phyloP scores from a whole-genome alignment of 2,113 vertebrate genomes.

The Anarrhichthys ocellatus region DNA sequence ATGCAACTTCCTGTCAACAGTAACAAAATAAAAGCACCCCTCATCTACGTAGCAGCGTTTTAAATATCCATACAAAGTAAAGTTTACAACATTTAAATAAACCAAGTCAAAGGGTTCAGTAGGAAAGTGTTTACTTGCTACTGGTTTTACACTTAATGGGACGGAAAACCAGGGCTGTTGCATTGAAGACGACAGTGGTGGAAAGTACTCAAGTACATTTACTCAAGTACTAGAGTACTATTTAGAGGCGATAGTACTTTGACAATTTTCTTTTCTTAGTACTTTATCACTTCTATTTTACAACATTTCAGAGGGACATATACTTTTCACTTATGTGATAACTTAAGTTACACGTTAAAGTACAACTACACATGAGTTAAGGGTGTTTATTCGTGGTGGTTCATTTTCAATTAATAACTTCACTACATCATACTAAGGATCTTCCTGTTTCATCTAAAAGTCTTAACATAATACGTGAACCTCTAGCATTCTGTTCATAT shows the following conservation, averaged over 20 bases:
- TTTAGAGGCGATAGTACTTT: background rate
- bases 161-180: background rate
- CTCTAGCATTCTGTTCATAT: background rate
- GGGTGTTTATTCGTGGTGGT: too few species aligned
- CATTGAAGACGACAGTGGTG: background rate
- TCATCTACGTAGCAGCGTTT: too few species aligned
- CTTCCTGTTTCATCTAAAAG: background rate
- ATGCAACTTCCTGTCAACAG: background rate
- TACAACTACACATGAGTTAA: too few species aligned
- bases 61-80: background rate
- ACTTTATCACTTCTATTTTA: background rate
- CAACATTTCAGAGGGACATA: background rate
- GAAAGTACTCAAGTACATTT: background rate
- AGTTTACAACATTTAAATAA: background rate
- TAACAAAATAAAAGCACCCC: slow-evolving; percentile 55
- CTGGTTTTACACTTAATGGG: background rate
- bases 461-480: background rate
- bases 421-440: background rate
- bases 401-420: background rate
- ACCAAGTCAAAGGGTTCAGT: background rate
- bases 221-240: background rate
- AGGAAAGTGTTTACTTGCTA: background rate
- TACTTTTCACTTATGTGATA: background rate
- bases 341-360: background rate
- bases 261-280: background rate